Base-by-base conservation (phyloP, 2,113 vertebrate genomes). In the Calyptommatus sinebrachiatus region DNA sequence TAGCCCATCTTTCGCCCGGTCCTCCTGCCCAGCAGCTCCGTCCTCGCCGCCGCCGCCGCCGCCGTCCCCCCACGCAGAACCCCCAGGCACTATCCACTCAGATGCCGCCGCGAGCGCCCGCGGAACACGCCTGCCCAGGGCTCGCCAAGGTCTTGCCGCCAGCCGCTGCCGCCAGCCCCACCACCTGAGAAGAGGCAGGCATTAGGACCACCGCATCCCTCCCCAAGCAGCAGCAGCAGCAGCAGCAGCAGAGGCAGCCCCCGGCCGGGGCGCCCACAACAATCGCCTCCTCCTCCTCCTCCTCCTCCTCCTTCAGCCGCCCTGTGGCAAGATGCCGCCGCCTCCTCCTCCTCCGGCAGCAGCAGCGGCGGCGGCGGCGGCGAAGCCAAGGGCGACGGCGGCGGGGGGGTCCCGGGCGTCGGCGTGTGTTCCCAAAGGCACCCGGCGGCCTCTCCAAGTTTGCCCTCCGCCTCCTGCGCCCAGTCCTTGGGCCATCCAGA, bases 1-100 rank as follows among this genome's bases (percentile, higher is more conserved):
- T 96, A 97, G 92, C 97, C 97, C 97, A 99, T 99, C 94, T 90
- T 94, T 95, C 29, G n/a, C 6, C 10, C 63, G 26, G 10, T 28
- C 28, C 63, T 14, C 63, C 26, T 16, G 87, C 91, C 89, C 88
- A 93, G 91, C 89, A n/a, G n/a, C n/a, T n/a, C n/a, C n/a, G 87
- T 92, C 91, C 88, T 88, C 80, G 89, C 90, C 88, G 84, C 90
- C 63, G 89, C 82, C n/a, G n/a, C n/a, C n/a, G n/a, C n/a, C n/a
- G 87, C 92, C 89, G 86, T 89, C 57, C 89, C 91, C 93, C 94
- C 96, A 94, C 93, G 94, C 81, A 73, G 81, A 77, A 85, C 88
- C 90, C 90, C 90, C 90, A 18, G 83, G 89, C 88, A 87, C 74
- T 89, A 90, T 92, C 92, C 93, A 87, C 92, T 94, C 92, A 94